Base-by-base conservation (phyloP, 2,888 invertebrate genomes). In the Macaria notata region DNA sequence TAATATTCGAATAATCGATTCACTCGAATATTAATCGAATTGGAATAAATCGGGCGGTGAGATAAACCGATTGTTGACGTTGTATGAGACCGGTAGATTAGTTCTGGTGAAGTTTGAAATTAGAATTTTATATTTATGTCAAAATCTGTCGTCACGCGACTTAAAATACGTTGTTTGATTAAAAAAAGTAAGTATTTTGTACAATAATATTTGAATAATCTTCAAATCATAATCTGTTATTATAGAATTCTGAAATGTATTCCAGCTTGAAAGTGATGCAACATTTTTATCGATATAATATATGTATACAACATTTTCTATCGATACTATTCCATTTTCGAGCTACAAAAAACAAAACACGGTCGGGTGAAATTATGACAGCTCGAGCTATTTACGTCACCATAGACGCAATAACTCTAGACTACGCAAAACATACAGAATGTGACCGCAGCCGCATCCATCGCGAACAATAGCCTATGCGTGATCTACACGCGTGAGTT, bases 21-120 rank as follows among this genome's bases (percentile, higher is more conserved):
- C 72, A 72, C 72, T 75, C 75, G 71, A 72, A 75, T 72, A 78
- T 77, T 79, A 75, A 75, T 78, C 77, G 79, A 73, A 72, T 77
- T 71, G 72, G 72, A 73, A 78, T 79, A 74, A 76, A 78, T 71
- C 70, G 71, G 51, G 47, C 54, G 48, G 38, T 36, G 41, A 51
- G 47, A 51, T 59, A 51, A 51, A 51, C 47, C 30, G 51, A 51
- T 46, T 46, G 45, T 52, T 53, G 54, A 49, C 43, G 44, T 19
- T 49, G 9, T 58, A 50, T 53, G 41, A 4, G 41, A 47, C 50
- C 9, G 30, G 46, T 47, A 46, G 59, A 59, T 59, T 59, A 51
- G 59, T 51, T 50, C 49, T 46, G 43, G 49, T 54, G 43, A 29
- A 9, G 49, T 45, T 59, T 31, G 45, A 38, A 6, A 49, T 49